A percentile compares a stretch with the other conserved stretches of the same genome.
Conservation (phyloP, 2,113 vertebrate species). For the Eurypyga helias region DNA sequence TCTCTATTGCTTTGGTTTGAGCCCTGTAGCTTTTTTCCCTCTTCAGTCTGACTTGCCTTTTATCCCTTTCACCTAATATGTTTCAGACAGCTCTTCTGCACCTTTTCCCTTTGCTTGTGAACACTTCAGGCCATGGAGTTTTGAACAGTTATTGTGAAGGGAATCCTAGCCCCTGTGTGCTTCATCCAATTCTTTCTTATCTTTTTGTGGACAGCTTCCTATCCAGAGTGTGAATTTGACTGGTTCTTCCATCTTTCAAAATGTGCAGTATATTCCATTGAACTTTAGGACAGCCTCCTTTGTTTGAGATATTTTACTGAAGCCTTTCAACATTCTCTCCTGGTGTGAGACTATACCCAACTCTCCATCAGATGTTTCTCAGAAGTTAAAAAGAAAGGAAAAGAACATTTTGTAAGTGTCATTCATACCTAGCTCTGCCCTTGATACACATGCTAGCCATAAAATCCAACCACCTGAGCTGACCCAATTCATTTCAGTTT, state of each 20-base stretch:
- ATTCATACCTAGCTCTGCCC: not conserved
- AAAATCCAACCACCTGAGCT: not conserved
- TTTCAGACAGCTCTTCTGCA: not conserved
- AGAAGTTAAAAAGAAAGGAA: slow-evolving; percentile 20
- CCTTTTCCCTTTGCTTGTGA: not conserved
- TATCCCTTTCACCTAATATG: not conserved
- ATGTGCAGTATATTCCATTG: not conserved
- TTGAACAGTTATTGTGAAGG: slow-evolving; percentile 13
- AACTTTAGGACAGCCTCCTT: slow-evolving; percentile 25
- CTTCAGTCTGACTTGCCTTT: not conserved
- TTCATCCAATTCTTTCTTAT: not conserved
- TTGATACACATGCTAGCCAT: not conserved
- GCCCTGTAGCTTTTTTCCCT: not conserved
- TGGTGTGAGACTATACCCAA: not conserved
- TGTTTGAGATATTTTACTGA: slow-evolving; percentile 50
- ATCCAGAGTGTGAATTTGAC: not conserved
- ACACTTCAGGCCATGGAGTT: not conserved
- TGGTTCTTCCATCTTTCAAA: slow-evolving; percentile 9
- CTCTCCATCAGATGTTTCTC: not conserved
- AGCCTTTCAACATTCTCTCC: slow-evolving; percentile 15
- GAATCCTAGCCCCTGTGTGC: not conserved
- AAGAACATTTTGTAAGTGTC: not conserved
- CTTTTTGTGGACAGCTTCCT: not conserved
- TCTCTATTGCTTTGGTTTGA: not conserved
- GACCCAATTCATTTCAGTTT: not conserved